Percentiles rank a stretch among this genome's conserved stretches.
phyloP scores from a whole-genome alignment of 1,140 invertebrate species.

The Notospermus geniculatus region DNA sequence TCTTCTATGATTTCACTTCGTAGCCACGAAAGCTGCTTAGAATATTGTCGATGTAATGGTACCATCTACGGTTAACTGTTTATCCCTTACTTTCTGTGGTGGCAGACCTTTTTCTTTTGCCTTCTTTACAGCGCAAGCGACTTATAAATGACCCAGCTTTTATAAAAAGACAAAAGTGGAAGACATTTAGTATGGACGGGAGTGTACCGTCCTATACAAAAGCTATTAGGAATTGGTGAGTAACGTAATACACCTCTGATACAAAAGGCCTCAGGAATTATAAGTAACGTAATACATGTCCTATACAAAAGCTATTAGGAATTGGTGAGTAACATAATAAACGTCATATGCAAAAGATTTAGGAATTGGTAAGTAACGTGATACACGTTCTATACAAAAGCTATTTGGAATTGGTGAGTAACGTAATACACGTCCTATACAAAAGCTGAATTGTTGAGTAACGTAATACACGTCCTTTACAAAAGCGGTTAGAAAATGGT shows the following conservation, averaged over 20 bases:
- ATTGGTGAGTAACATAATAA: constrained; percentile 30
- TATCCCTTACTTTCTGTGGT: too few species aligned
- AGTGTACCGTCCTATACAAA: constrained; percentile 36
- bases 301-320: constrained; percentile 34
- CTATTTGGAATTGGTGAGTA: constrained; percentile 34
- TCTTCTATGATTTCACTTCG: too few species aligned
- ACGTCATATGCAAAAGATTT: too few species aligned
- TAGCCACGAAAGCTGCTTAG: too few species aligned
- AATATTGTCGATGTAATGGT: too few species aligned
- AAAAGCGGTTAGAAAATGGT: constrained; percentile 36
- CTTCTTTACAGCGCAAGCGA: constrained; percentile 21
- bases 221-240: constrained; percentile 35
- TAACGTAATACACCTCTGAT: too few species aligned
- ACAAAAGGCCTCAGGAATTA: background rate
- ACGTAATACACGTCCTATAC: too few species aligned
- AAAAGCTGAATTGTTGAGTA: background rate
- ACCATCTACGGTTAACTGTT: too few species aligned
- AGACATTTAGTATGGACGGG: constrained; percentile 31
- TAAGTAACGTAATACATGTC: constrained; percentile 15
- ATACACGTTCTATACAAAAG: constrained; percentile 30
- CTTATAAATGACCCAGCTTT: constrained; percentile 27
- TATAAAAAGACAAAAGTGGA: constrained; percentile 30
- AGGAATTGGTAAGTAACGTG: background rate
- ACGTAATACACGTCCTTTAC: constrained; percentile 26
- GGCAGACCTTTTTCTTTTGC: constrained; percentile 4